These are phyloP conservation scores for Stenurella melanura DNA, from an alignment of 2,888 invertebrate genomes.

Conservation along the genomic window DNA sequence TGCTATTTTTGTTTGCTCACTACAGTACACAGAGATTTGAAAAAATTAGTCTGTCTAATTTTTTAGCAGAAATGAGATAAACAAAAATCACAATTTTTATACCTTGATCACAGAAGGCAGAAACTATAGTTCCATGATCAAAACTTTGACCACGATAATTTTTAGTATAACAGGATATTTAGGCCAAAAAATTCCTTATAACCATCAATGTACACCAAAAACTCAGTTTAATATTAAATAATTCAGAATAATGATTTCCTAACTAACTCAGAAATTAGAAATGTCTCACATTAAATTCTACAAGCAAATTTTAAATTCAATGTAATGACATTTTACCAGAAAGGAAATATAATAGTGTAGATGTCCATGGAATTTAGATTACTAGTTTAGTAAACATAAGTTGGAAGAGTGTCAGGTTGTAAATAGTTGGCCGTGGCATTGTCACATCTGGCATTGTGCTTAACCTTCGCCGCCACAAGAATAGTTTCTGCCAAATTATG, in stretches of 20 bases:
- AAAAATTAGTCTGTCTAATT: too few relatives aligned
- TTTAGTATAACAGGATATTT: too few relatives aligned
- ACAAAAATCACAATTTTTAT: too few relatives aligned
- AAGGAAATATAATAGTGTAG: constrained; percentile 42
- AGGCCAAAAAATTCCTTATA: too few relatives aligned
- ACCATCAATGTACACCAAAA: too few relatives aligned
- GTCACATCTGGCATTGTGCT: constrained; percentile 60
- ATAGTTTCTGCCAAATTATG: constrained; percentile 47
- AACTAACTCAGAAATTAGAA: not conserved
- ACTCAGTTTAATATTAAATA: too few relatives aligned
- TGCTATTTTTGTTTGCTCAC: too few relatives aligned
- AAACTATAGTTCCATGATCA: too few relatives aligned
- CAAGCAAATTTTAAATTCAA: not conserved
- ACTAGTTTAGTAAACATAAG: constrained; percentile 54
- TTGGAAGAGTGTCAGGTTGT: constrained; percentile 63
- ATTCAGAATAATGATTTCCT: not conserved
- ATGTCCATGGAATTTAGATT: constrained; percentile 50
- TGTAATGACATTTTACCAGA: constrained; percentile 19
- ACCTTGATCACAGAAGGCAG: too few relatives aligned
- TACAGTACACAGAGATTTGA: too few relatives aligned
- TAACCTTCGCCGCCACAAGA: constrained; percentile 53
- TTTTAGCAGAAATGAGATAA: too few relatives aligned
- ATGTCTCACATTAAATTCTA: not conserved
- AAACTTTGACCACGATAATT: too few relatives aligned
- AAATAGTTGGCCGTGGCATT: constrained; percentile 65